These are phyloP conservation scores for Mormyrops boulengeri DNA, from an alignment of 2,797 vertebrate species.

Conservation along the genomic window DNA sequence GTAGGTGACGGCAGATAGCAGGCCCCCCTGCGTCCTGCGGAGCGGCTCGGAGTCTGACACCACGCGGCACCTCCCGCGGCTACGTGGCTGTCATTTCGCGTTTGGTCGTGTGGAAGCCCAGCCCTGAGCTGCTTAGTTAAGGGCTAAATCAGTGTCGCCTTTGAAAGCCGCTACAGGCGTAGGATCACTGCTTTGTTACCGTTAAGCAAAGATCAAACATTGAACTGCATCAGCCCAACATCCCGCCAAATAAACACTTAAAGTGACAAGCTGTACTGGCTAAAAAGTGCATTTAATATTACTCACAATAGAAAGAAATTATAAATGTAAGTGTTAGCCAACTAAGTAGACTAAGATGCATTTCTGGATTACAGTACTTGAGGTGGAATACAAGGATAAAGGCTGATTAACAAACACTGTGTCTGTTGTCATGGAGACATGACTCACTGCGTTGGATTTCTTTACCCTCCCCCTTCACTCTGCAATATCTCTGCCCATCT, in stretches of 20 bases:
- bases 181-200: neutral
- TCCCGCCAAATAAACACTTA: neutral
- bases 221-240: neutral
- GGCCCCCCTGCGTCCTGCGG: neutral
- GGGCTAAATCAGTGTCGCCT: neutral
- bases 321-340: neutral
- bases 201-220: neutral
- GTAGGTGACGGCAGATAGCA: neutral
- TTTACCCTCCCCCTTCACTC: neutral
- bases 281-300: neutral
- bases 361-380: constrained; percentile 1
- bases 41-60: neutral
- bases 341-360: neutral
- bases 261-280: neutral
- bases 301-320: too few relatives aligned
- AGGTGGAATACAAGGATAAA: neutral
- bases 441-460: neutral
- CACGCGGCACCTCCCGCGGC: neutral
- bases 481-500: neutral
- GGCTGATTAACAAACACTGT: neutral
- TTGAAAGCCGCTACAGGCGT: neutral
- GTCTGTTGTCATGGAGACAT: neutral
- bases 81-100: neutral
- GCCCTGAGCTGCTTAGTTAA: neutral
- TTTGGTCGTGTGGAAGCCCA: neutral